Evolutionary conservation across 2,888 invertebrate species (phyloP).

Genomic region (Exocentrus adspersus): DNA sequence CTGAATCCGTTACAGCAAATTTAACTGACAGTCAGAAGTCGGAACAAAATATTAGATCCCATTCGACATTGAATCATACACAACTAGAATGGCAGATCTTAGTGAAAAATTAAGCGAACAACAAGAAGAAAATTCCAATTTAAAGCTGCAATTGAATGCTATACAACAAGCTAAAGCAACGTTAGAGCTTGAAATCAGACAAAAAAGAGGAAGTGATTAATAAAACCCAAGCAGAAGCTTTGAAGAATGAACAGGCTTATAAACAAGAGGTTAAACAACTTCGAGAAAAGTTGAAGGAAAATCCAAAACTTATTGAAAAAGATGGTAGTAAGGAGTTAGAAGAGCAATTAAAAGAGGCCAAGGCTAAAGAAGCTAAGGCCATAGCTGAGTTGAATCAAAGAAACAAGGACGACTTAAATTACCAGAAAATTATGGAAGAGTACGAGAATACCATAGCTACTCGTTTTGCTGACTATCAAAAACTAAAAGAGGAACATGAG

Average conservation of each 20-base stretch:
- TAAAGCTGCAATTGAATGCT: constrained; percentile 57
- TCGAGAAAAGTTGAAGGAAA: constrained; percentile 62
- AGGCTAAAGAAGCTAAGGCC: constrained; percentile 46
- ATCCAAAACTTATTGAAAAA: constrained; percentile 60
- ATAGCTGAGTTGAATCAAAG: constrained; percentile 35
- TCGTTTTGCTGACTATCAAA: constrained; percentile 67
- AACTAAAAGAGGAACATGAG: constrained; percentile 68
- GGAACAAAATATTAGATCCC: not conserved
- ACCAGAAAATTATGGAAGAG: constrained; percentile 65
- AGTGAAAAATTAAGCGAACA: constrained; percentile 48
- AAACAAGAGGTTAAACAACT: constrained; percentile 55
- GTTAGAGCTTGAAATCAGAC: constrained; percentile 56
- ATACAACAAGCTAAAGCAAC: constrained; percentile 56
- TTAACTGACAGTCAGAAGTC: not conserved
- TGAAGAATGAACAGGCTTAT: constrained; percentile 52
- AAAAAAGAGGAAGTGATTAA: constrained; percentile 59
- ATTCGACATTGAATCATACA: not conserved
- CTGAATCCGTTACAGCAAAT: not conserved
- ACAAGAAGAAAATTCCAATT: constrained; percentile 52
- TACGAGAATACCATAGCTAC: constrained; percentile 70
- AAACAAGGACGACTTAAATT: constrained; percentile 31
- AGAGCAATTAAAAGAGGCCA: constrained; percentile 50
- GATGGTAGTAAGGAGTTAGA: constrained; percentile 57
- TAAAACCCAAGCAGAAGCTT: constrained; percentile 56
- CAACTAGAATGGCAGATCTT: constrained; percentile 48